Evolutionary conservation across 1,140 invertebrate species (phyloP).

Genomic region (Drosophila arawakana): DNA sequence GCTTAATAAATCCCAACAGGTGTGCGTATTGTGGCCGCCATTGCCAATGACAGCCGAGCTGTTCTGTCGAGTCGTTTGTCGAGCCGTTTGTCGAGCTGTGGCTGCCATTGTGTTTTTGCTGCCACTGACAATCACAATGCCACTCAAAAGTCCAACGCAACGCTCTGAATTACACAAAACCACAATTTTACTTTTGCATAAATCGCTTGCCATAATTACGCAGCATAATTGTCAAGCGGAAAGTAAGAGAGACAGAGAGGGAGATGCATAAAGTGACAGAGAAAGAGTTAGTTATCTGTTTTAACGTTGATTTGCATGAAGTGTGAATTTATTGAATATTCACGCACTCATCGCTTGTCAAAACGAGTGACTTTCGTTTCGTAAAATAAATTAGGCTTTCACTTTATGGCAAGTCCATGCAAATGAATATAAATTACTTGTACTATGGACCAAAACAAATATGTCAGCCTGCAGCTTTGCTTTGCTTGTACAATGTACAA

Average conservation of each 20-base stretch:
- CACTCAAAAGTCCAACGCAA: constrained; percentile 50
- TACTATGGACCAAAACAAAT: neutral
- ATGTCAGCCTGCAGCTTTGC: constrained; percentile 33
- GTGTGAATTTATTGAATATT: constrained; percentile 13
- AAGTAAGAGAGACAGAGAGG: neutral
- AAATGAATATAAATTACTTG: constrained; percentile 26
- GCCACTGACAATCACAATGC: constrained; percentile 61
- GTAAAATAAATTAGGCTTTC: constrained; percentile 8
- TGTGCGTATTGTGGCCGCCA: constrained; percentile 35
- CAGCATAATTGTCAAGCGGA: constrained; percentile 46
- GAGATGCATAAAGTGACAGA: neutral
- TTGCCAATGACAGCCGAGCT: constrained; percentile 58
- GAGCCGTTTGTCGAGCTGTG: constrained; percentile 31
- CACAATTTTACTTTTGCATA: constrained; percentile 31
- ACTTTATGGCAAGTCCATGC: constrained; percentile 12
- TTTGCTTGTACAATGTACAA: constrained; percentile 54
- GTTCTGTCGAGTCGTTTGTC: constrained; percentile 16
- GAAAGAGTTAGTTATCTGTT: neutral
- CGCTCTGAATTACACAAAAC: constrained; percentile 55
- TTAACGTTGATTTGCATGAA: neutral
- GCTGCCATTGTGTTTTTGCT: constrained; percentile 29
- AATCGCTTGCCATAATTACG: constrained; percentile 58
- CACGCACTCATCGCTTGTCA: constrained; percentile 15
- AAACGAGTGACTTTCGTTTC: neutral
- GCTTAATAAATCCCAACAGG: constrained; percentile 38